Conservation (phyloP, 2,888 invertebrate genomes). For the Drosophila picticornis region DNA sequence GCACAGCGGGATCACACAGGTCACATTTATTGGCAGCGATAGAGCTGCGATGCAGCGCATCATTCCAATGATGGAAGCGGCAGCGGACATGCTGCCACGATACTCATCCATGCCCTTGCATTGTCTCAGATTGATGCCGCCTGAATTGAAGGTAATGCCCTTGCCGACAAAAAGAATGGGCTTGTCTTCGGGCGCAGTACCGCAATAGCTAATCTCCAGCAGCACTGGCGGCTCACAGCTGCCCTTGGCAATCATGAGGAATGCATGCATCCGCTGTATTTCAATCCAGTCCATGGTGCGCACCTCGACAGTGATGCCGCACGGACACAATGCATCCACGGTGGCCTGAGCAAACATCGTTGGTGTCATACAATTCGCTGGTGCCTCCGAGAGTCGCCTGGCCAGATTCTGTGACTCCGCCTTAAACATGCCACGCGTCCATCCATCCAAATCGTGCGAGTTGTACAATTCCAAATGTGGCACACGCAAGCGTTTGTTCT, state of each 20-base stretch:
- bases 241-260: conserved; percentile 84
- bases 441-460: conserved; percentile 86
- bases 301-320: conserved; percentile 86
- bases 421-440: conserved; percentile 88
- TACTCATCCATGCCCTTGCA: conserved; percentile 79
- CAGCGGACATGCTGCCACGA: conserved; percentile 88
- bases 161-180: conserved; percentile 87
- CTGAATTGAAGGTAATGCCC: conserved; percentile 86
- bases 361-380: conserved; percentile 92
- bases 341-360: conserved; percentile 89
- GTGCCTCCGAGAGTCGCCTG: conserved; percentile 89
- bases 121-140: conserved; percentile 80
- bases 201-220: conserved; percentile 87
- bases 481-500: conserved; percentile 83
- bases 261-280: conserved; percentile 86
- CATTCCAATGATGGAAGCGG: conserved; percentile 87
- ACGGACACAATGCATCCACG: conserved; percentile 88
- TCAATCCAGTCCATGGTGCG: conserved; percentile 87
- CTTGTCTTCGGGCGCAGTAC: conserved; percentile 84
- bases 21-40: conserved; percentile 86
- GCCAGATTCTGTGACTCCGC: conserved; percentile 91
- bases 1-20: conserved; percentile 85
- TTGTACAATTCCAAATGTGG: conserved; percentile 86
- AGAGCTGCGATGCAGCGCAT: conserved; percentile 86
- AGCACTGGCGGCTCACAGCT: conserved; percentile 87